Percentiles rank a stretch among this genome's conserved stretches.
Evolutionary conservation across 2,888 invertebrate genomes (phyloP).

Genomic region (Toxonevra muliebris): DNA sequence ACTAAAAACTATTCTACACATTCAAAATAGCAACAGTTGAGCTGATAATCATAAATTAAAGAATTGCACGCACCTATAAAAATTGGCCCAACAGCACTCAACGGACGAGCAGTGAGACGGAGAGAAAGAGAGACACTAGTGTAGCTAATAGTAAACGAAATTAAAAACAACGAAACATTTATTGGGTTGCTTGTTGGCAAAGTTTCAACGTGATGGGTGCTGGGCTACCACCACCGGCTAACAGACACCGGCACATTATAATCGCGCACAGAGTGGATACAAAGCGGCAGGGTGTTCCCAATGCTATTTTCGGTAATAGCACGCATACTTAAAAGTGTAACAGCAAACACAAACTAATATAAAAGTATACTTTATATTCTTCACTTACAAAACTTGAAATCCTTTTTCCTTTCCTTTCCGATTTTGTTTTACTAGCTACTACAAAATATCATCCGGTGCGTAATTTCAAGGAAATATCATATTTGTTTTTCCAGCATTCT

Average conservation of each 20-base stretch:
- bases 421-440: too few relatives aligned
- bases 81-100: too few relatives aligned
- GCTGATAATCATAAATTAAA: too few relatives aligned
- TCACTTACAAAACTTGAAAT: too few relatives aligned
- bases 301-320: conserved; percentile 52
- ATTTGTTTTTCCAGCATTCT: conserved; percentile 35
- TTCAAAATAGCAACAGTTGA: too few relatives aligned
- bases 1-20: too few relatives aligned
- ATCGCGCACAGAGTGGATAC: too few relatives aligned
- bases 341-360: background rate
- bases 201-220: conserved; percentile 15
- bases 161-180: background rate
- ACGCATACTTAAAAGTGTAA: background rate
- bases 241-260: background rate
- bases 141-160: background rate
- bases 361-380: background rate
- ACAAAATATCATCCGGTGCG: background rate
- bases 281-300: conserved; percentile 52
- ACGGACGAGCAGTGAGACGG: too few relatives aligned
- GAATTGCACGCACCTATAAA: too few relatives aligned
- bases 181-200: conserved; percentile 18
- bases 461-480: conserved; percentile 30
- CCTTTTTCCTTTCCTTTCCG: too few relatives aligned
- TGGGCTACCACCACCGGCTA: background rate
- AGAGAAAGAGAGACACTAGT: too few relatives aligned